phyloP scores from a whole-genome alignment of 2,888 invertebrate species.

The Pollenia griseotomentosa region DNA sequence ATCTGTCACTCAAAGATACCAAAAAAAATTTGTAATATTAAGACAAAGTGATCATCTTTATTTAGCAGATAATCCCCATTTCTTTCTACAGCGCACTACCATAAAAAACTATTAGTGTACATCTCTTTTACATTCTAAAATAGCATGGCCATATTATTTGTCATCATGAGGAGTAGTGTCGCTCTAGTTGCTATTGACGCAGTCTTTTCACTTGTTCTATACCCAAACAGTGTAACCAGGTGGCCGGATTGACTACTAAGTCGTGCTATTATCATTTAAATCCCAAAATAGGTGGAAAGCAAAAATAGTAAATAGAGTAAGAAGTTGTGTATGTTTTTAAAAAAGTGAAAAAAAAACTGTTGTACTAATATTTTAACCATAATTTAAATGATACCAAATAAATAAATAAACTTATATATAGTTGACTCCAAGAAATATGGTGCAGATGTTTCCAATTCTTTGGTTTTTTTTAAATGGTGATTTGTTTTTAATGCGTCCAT shows the following conservation, averaged over 20 bases:
- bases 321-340: slow-evolving; percentile 9
- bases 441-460: slow-evolving; percentile 65
- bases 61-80: slow-evolving; percentile 39
- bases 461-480: slow-evolving; percentile 12
- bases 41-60: slow-evolving; percentile 37
- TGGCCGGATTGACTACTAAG: slow-evolving; percentile 47
- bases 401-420: slow-evolving; percentile 38
- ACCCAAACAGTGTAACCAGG: slow-evolving; percentile 53
- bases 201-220: background rate
- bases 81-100: slow-evolving; percentile 31
- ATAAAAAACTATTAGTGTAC: slow-evolving; percentile 39
- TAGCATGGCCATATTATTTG: slow-evolving; percentile 65
- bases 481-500: slow-evolving; percentile 54
- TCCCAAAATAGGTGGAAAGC: slow-evolving; percentile 45
- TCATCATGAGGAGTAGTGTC: slow-evolving; percentile 16
- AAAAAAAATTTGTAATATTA: background rate
- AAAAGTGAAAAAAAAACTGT: slow-evolving; percentile 30
- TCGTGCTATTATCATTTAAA: slow-evolving; percentile 46
- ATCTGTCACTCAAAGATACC: slow-evolving; percentile 36
- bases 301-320: slow-evolving; percentile 23
- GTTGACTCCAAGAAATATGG: slow-evolving; percentile 39
- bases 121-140: slow-evolving; percentile 62
- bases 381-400: slow-evolving; percentile 62
- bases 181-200: slow-evolving; percentile 1
- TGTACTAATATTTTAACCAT: slow-evolving; percentile 65